Evolutionary conservation across 2,113 vertebrate species (phyloP).

Genomic region (Danio rerio): GRCz12tu NC_133185.1:33076001-33076500

Average conservation of each 20-base stretch:
- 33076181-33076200: neutral
- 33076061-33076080: slow-evolving; percentile 15
- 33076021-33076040: neutral
- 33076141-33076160: neutral
- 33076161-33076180: neutral
- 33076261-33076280: neutral
- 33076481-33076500: too few relatives aligned
- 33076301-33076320: too few relatives aligned
- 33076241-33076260: neutral
- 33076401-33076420: too few relatives aligned
- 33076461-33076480: too few relatives aligned
- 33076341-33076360: too few relatives aligned
- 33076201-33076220: slow-evolving; percentile 10
- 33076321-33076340: too few relatives aligned
- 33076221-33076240: neutral
- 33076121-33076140: neutral
- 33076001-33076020: neutral
- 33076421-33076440: too few relatives aligned
- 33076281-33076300: neutral
- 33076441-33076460: too few relatives aligned
- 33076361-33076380: too few relatives aligned
- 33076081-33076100: slow-evolving; percentile 7
- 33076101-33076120: neutral
- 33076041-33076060: slow-evolving; percentile 1
- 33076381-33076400: too few relatives aligned